Evolutionary conservation across 2,888 invertebrate species (phyloP).

Genomic region (Caenorhabditis uteleia): DNA sequence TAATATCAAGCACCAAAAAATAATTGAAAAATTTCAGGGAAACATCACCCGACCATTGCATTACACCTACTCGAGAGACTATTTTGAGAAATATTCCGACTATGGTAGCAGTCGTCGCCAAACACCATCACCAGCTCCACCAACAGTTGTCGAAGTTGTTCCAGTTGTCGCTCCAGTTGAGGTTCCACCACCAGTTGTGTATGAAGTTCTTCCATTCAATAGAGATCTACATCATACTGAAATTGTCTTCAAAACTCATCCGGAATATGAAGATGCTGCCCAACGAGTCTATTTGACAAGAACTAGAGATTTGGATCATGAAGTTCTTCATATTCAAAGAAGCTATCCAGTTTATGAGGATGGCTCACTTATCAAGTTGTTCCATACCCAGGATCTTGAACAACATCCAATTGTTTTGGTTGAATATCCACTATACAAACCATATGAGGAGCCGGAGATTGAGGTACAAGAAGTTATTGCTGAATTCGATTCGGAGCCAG

Average conservation of each 20-base stretch:
- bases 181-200: slow-evolving; percentile 11
- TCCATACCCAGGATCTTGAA: slow-evolving; percentile 13
- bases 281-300: slow-evolving; percentile 5
- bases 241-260: slow-evolving; percentile 9
- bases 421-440: slow-evolving; percentile 9
- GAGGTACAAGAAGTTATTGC: slow-evolving; percentile 12
- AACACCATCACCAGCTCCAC: background rate
- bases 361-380: background rate
- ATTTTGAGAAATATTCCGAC: slow-evolving; percentile 30
- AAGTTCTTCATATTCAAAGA: background rate
- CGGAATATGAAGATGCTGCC: slow-evolving; percentile 14
- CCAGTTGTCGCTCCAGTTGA: slow-evolving; percentile 9
- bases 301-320: slow-evolving; percentile 6
- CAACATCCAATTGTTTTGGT: slow-evolving; percentile 3
- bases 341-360: slow-evolving; percentile 11
- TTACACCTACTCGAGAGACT: slow-evolving; percentile 16
- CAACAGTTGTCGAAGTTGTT: background rate
- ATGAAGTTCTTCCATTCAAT: background rate
- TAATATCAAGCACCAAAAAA: too few species aligned
- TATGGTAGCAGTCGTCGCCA: slow-evolving; percentile 10
- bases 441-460: too few species aligned
- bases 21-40: slow-evolving; percentile 1
- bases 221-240: background rate
- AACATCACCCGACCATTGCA: slow-evolving; percentile 24
- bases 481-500: slow-evolving; percentile 14